Percentiles rank a stretch among this genome's conserved stretches.
These are phyloP conservation scores for Lampris incognitus DNA, from an alignment of 2,113 vertebrate species.

Conservation along the genomic window DNA sequence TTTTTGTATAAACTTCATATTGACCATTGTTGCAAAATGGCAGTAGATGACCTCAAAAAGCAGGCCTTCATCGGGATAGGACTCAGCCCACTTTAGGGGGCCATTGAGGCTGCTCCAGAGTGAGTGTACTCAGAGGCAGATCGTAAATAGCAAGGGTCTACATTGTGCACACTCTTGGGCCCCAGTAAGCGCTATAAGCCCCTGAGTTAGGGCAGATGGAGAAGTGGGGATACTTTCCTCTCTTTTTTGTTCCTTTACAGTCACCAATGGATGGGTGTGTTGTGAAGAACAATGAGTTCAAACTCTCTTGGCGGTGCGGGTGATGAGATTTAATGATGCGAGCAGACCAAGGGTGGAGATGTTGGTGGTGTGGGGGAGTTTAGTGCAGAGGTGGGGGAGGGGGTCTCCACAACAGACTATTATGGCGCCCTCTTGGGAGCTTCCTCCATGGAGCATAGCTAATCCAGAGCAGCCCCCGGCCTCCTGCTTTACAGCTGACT, in stretches of 20 bases:
- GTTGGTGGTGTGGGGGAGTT: slow-evolving; percentile 29
- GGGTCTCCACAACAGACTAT: slow-evolving; percentile 48
- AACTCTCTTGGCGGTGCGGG: slow-evolving; percentile 44
- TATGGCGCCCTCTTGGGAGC: slow-evolving; percentile 63
- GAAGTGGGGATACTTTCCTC: slow-evolving; percentile 51
- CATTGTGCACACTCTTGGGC: slow-evolving; percentile 58
- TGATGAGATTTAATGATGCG: slow-evolving; percentile 59
- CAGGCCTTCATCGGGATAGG: slow-evolving; percentile 36
- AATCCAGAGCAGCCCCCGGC: slow-evolving; percentile 74
- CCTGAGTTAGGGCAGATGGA: slow-evolving; percentile 58
- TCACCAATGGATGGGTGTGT: slow-evolving; percentile 54
- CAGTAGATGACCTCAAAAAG: slow-evolving; percentile 65
- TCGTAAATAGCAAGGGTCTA: slow-evolving; percentile 65
- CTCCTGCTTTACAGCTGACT: slow-evolving; percentile 71
- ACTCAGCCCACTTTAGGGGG: slow-evolving; percentile 55
- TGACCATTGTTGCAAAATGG: slow-evolving; percentile 67
- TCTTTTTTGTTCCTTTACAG: slow-evolving; percentile 51
- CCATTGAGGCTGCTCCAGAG: slow-evolving; percentile 42
- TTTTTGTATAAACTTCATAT: slow-evolving; percentile 63
- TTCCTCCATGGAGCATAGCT: slow-evolving; percentile 68
- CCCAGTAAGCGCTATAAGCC: slow-evolving; percentile 57
- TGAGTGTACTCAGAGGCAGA: slow-evolving; percentile 47
- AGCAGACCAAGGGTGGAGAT: slow-evolving; percentile 35
- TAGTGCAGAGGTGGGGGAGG: slow-evolving; percentile 21
- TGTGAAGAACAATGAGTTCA: slow-evolving; percentile 63